Evolutionary conservation across 2,888 invertebrate genomes (phyloP), one percentile per base, ranked within the genome.

Genomic region (Mylabris sibirica): DNA sequence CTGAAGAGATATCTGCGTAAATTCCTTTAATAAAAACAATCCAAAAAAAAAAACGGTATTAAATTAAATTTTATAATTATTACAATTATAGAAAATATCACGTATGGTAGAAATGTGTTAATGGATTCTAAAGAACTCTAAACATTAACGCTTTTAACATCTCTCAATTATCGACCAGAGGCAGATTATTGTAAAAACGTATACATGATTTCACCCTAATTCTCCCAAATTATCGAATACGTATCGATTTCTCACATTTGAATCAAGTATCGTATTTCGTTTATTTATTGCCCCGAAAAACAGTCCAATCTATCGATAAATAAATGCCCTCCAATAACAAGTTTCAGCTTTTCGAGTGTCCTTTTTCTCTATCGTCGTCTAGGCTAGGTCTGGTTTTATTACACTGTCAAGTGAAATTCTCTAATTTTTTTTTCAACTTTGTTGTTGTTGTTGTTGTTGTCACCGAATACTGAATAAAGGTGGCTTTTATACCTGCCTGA

Each of bases 141-240:
- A 49, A 38, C 60, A 60, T 60, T 38, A 61, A 38, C 20, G 24
- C 61, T 61, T 61, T 41, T 61, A 41, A 61, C 61, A 14, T 57
- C 12, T 24, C 57, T 24, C 11, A 57, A 57, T 57, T 57, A 57
- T 24, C 24, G 3, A 12, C 57, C 20, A 49, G 49, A 30, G 30
- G 8, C 4, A 30, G 30, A 30, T 4, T 49, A 20, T 49, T 20
- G 20, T 44, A n/a, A 20, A 14, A 38, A 38, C 14, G 38, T 38
- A 30, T 30, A 3, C 38, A 14, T 14, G 38, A 12, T 38, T 38
- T 14, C 12, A 12, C 38, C 38, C 12, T 3, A 38, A 38, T 38
- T 38, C 12, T 3, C 12, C 12, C 11, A 35, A 35, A 35, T 35
- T 35, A 35, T 11, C 35, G 11, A 38, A 38, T 38, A 12, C 12